Conservation (phyloP, 2,797 vertebrate genomes). For the Sebastes vulpes region DNA sequence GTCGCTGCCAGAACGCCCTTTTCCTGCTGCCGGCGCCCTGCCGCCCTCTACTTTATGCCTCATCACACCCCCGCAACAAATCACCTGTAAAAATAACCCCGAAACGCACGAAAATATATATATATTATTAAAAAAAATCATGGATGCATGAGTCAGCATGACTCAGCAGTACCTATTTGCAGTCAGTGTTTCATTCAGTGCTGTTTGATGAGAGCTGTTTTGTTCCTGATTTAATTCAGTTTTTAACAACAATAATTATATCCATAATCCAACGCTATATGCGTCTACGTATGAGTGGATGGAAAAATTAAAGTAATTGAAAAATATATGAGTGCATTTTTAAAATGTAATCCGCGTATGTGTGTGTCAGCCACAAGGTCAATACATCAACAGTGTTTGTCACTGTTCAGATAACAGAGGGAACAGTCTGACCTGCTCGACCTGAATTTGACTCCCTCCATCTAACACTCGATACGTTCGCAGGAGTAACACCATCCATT, state of each 20-base stretch:
- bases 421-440: slow-evolving; percentile 36
- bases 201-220: slow-evolving; percentile 27
- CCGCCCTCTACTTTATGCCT: slow-evolving; percentile 23
- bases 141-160: slow-evolving; percentile 51
- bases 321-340: background rate
- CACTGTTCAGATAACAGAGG: slow-evolving; percentile 7
- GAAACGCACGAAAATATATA: slow-evolving; percentile 13
- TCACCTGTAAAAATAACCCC: slow-evolving; percentile 19
- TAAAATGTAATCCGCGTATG: background rate
- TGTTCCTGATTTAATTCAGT: slow-evolving; percentile 23
- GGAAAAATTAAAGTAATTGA: background rate
- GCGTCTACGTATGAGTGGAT: background rate
- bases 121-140: background rate
- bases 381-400: slow-evolving; percentile 1
- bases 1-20: slow-evolving; percentile 41
- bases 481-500: slow-evolving; percentile 58
- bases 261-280: background rate
- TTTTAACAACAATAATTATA: slow-evolving; percentile 18
- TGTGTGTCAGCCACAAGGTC: slow-evolving; percentile 9
- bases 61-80: slow-evolving; percentile 21
- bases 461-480: slow-evolving; percentile 48
- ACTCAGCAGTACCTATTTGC: slow-evolving; percentile 56
- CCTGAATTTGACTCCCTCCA: slow-evolving; percentile 62
- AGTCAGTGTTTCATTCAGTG: slow-evolving; percentile 39
- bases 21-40: slow-evolving; percentile 33